Percentiles rank a stretch among this genome's conserved stretches.
Evolutionary conservation across 2,113 vertebrate species (phyloP).

Genomic region (Rallus limicola): DNA sequence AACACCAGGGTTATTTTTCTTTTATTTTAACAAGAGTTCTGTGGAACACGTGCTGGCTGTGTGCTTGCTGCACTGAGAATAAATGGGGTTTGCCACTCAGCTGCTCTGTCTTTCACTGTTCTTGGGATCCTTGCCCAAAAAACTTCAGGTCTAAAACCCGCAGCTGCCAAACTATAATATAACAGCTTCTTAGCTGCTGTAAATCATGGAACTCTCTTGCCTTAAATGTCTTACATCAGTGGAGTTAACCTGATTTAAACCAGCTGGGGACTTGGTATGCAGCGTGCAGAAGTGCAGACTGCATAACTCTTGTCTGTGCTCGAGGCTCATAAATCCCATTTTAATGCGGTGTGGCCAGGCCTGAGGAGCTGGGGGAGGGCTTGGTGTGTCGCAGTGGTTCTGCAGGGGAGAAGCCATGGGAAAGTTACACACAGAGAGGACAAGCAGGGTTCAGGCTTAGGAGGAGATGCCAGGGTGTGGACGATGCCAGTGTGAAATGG

Average conservation of each 20-base stretch:
- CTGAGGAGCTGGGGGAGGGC: not conserved
- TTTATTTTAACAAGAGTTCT: not conserved
- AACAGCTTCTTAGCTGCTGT: constrained; percentile 54
- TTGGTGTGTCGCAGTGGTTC: not conserved
- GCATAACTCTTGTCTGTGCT: constrained; percentile 45
- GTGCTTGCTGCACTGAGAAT: not conserved
- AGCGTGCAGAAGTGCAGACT: constrained; percentile 21
- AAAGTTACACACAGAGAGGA: not conserved
- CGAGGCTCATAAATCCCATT: not conserved
- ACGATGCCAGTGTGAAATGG: not conserved
- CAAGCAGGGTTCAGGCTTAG: not conserved
- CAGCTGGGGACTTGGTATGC: constrained; percentile 55
- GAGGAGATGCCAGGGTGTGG: not conserved
- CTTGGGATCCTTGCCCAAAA: constrained; percentile 37
- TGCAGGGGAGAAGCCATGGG: not conserved
- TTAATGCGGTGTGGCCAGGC: not conserved
- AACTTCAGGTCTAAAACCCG: constrained; percentile 26
- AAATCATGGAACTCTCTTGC: constrained; percentile 49
- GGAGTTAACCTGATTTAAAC: constrained; percentile 64
- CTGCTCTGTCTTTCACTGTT: not conserved
- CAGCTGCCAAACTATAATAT: constrained; percentile 39
- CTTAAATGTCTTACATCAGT: constrained; percentile 56
- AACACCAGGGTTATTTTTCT: not conserved
- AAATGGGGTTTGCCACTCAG: constrained; percentile 6
- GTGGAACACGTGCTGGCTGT: not conserved